These are phyloP conservation scores for Danio jaintianensis DNA, from an alignment of 2,797 vertebrate species.

Conservation along the genomic window DNA sequence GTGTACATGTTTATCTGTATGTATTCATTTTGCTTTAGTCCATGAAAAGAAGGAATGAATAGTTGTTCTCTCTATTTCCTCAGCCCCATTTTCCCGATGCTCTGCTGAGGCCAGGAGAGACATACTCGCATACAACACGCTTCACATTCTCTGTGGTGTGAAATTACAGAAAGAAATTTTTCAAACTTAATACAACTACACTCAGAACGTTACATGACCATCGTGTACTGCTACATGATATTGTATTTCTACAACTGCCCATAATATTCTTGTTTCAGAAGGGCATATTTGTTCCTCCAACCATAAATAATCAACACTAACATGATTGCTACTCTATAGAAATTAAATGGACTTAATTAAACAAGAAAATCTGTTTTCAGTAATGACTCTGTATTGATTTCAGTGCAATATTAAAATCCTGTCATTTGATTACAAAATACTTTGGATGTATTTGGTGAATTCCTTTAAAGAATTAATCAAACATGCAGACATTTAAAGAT, in stretches of 20 bases:
- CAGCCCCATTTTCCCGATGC: conserved; percentile 86
- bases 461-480: background rate
- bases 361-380: too few relatives aligned
- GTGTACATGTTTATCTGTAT: background rate
- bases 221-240: background rate
- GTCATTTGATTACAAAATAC: background rate
- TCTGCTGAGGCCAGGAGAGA: conserved; percentile 83
- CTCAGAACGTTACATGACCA: background rate
- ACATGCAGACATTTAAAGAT: background rate
- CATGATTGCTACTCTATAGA: background rate
- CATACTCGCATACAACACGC: conserved; percentile 85
- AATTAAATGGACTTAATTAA: too few relatives aligned
- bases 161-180: conserved; percentile 47
- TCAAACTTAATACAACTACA: background rate
- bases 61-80: conserved; percentile 27
- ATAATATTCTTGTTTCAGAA: background rate
- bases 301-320: background rate
- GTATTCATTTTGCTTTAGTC: background rate
- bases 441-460: background rate
- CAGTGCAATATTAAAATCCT: background rate
- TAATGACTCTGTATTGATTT: too few relatives aligned
- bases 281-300: background rate
- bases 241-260: background rate
- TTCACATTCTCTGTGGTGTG: conserved; percentile 80
- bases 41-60: background rate